Percentiles rank a stretch among this genome's conserved stretches.
phyloP scores from a whole-genome alignment of 2,797 vertebrate genomes.

The Rhabdophis nuchalis region DNA sequence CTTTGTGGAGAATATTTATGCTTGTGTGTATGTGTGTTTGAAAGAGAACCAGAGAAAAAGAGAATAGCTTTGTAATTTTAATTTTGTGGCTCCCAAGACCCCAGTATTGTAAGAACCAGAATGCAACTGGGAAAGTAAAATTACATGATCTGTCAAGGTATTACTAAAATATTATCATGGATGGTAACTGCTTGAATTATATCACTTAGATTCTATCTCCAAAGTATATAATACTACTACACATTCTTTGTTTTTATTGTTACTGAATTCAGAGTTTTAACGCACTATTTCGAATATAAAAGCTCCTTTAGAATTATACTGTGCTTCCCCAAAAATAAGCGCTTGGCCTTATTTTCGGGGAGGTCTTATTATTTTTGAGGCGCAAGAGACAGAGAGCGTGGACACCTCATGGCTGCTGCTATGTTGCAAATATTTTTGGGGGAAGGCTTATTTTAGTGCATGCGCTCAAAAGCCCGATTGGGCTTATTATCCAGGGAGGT shows the following conservation, averaged over 20 bases:
- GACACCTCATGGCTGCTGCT: too few species aligned
- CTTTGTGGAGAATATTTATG: neutral
- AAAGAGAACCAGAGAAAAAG: neutral
- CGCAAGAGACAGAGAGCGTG: too few species aligned
- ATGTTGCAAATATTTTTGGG: too few species aligned
- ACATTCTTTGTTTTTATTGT: neutral
- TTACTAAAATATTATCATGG: neutral
- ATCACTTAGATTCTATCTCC: neutral
- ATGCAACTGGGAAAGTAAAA: neutral
- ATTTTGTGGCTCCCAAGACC: neutral
- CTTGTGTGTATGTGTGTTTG: neutral
- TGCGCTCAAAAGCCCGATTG: too few species aligned
- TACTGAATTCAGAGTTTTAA: neutral
- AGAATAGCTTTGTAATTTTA: neutral
- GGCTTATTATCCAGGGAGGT: too few species aligned
- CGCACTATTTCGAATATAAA: neutral
- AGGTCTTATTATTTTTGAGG: too few species aligned
- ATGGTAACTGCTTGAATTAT: neutral
- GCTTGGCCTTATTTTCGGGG: too few species aligned
- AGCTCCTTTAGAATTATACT: neutral
- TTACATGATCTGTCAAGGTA: neutral
- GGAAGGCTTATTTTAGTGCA: too few species aligned
- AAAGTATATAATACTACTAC: neutral
- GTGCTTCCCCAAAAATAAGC: too few species aligned
- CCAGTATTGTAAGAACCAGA: neutral